Evolutionary conservation across 2,797 vertebrate genomes (phyloP).

Genomic region (Macropodus opercularis): DNA sequence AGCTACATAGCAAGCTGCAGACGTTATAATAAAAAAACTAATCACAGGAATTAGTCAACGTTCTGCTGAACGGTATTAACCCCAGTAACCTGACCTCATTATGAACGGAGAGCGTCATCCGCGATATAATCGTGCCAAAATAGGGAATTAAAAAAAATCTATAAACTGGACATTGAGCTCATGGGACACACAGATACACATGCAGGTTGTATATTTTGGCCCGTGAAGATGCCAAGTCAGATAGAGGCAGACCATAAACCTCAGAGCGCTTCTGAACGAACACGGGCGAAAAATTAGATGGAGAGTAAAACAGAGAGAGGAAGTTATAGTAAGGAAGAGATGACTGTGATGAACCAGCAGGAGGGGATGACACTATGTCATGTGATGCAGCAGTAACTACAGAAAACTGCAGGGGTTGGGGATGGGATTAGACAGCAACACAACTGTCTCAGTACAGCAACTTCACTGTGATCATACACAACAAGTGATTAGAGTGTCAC

Average conservation of each 20-base stretch:
- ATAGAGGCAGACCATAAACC: too few species aligned
- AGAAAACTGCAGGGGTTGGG: constrained; percentile 26
- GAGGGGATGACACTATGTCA: constrained; percentile 19
- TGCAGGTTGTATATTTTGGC: too few species aligned
- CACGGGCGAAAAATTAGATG: constrained; percentile 2
- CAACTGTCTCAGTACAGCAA: constrained; percentile 22
- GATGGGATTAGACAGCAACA: constrained; percentile 27
- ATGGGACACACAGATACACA: too few species aligned
- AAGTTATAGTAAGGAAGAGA: neutral
- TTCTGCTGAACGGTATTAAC: constrained; percentile 48
- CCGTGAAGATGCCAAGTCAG: too few species aligned
- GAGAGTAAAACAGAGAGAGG: neutral
- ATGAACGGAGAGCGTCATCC: constrained; percentile 18
- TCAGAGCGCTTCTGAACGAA: constrained; percentile 7
- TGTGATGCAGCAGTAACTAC: constrained; percentile 40
- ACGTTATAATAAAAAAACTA: constrained; percentile 26
- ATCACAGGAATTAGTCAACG: constrained; percentile 53
- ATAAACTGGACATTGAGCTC: too few species aligned
- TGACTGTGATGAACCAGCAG: constrained; percentile 24
- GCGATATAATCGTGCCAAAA: constrained; percentile 19
- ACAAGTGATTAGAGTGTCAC: constrained; percentile 33
- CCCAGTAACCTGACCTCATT: constrained; percentile 11
- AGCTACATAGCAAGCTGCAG: constrained; percentile 11
- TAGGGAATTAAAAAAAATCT: too few species aligned
- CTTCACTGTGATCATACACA: constrained; percentile 24